A percentile compares a stretch with the other conserved stretches of the same genome.
phyloP scores from a whole-genome alignment of 1,140 invertebrate species.

The Neomicropteryx cornuta region DNA sequence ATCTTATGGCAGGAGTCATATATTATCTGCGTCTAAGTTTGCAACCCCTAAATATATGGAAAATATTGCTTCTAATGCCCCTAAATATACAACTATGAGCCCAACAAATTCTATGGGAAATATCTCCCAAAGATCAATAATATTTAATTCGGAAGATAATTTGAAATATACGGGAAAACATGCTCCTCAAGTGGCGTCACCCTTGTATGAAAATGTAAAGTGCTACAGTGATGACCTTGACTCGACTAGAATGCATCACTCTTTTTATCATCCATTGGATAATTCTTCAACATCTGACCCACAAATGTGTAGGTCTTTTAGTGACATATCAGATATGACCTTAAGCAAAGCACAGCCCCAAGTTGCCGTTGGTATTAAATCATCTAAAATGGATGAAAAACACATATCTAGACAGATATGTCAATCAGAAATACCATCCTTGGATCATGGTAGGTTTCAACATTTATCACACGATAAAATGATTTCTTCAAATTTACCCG shows the following conservation, averaged over 20 bases:
- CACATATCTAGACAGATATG: no score
- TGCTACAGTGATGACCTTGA: conserved; percentile 53
- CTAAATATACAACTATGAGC: conserved; percentile 34
- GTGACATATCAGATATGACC: no score
- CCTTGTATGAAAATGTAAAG: conserved; percentile 73
- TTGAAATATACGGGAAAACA: conserved; percentile 33
- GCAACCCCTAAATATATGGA: conserved; percentile 63
- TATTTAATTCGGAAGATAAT: conserved; percentile 43
- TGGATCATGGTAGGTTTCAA: conserved; percentile 32
- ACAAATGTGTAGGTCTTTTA: no score
- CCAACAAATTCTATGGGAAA: conserved; percentile 43
- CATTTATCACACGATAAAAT: conserved; percentile 35
- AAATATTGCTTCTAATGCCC: conserved; percentile 42
- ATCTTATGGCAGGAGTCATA: no score
- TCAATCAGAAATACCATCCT: no score
- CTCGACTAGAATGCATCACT: no score
- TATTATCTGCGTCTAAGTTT: conserved; percentile 65
- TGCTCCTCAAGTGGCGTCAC: conserved; percentile 34
- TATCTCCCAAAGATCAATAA: conserved; percentile 49
- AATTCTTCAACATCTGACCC: no score
- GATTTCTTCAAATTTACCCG: conserved; percentile 6
- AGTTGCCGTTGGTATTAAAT: conserved; percentile 50
- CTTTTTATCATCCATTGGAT: no score
- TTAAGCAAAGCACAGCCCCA: conserved; percentile 56
- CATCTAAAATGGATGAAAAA: no score